Percentiles rank a stretch among this genome's conserved stretches.
Conservation (phyloP, 2,888 invertebrate genomes). For the Torymus aiolomorphi region DNA sequence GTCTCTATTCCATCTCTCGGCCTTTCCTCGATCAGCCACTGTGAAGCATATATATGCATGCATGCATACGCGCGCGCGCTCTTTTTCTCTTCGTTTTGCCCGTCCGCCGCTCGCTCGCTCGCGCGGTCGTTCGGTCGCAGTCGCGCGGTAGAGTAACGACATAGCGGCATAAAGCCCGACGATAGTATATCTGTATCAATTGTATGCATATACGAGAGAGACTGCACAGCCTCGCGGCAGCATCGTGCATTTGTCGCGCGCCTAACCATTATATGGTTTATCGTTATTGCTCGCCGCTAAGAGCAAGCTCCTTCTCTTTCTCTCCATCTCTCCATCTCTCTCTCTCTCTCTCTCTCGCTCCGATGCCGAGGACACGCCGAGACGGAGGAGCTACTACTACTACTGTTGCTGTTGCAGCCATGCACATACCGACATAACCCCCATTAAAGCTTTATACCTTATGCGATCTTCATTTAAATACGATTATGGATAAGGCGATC, state of each 20-base stretch:
- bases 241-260: slow-evolving; percentile 68
- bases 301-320: background rate
- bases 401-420: too few species aligned
- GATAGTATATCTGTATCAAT: slow-evolving; percentile 76
- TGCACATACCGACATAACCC: slow-evolving; percentile 62
- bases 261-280: slow-evolving; percentile 72
- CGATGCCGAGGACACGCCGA: slow-evolving; percentile 12
- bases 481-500: slow-evolving; percentile 74
- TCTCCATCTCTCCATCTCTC: background rate
- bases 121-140: too few species aligned
- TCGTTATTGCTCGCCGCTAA: slow-evolving; percentile 71
- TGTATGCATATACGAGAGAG: slow-evolving; percentile 72
- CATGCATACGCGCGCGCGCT: too few species aligned
- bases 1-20: slow-evolving; percentile 56
- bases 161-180: slow-evolving; percentile 66
- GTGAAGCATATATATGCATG: too few species aligned
- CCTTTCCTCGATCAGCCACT: slow-evolving; percentile 59
- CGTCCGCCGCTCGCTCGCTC: background rate
- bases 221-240: slow-evolving; percentile 37
- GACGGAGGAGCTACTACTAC: too few species aligned
- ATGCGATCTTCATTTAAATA: slow-evolving; percentile 75
- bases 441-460: slow-evolving; percentile 71
- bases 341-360: background rate
- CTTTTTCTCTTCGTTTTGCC: slow-evolving; percentile 26
- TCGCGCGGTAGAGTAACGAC: slow-evolving; percentile 54